Evolutionary conservation across 1,140 invertebrate genomes (phyloP).

Genomic region (Drosophila grimshawi): DNA sequence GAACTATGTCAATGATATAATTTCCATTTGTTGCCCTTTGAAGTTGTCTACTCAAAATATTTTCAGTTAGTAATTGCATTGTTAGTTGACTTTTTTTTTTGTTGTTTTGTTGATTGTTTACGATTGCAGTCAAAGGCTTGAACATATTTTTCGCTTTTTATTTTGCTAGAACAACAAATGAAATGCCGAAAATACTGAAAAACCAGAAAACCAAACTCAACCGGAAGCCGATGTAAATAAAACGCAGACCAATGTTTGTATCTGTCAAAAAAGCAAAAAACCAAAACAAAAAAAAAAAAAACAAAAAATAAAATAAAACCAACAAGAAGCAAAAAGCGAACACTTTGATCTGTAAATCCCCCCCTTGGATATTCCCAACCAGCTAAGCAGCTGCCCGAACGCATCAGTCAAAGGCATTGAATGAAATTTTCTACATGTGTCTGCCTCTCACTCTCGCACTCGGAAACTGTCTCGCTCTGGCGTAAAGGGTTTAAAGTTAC

Average conservation of each 20-base stretch:
- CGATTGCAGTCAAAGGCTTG: constrained; percentile 38
- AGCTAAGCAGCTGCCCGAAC: constrained; percentile 55
- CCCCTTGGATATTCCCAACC: constrained; percentile 10
- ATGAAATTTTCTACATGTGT: constrained; percentile 44
- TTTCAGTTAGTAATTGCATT: constrained; percentile 35
- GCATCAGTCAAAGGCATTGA: constrained; percentile 65
- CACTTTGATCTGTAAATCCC: constrained; percentile 71
- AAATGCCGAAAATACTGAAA: constrained; percentile 62
- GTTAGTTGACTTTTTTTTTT: constrained; percentile 36
- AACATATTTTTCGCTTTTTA: constrained; percentile 74
- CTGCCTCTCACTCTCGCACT: background rate
- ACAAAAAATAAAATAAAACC: constrained; percentile 9
- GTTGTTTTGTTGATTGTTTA: constrained; percentile 25
- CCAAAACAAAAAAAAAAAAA: constrained; percentile 43
- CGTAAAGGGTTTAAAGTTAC: constrained; percentile 74
- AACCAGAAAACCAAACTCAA: constrained; percentile 66
- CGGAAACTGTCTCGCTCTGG: background rate
- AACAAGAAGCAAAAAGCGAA: constrained; percentile 48
- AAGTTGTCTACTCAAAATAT: constrained; percentile 27
- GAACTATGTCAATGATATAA: constrained; percentile 20
- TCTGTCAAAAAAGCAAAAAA: constrained; percentile 71
- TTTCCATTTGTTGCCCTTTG: constrained; percentile 36
- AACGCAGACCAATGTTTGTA: constrained; percentile 75
- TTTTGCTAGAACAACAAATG: constrained; percentile 71
- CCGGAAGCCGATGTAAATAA: constrained; percentile 83